Evolutionary conservation across 2,888 invertebrate genomes (phyloP).

Genomic region (Melanophora roralis): DNA sequence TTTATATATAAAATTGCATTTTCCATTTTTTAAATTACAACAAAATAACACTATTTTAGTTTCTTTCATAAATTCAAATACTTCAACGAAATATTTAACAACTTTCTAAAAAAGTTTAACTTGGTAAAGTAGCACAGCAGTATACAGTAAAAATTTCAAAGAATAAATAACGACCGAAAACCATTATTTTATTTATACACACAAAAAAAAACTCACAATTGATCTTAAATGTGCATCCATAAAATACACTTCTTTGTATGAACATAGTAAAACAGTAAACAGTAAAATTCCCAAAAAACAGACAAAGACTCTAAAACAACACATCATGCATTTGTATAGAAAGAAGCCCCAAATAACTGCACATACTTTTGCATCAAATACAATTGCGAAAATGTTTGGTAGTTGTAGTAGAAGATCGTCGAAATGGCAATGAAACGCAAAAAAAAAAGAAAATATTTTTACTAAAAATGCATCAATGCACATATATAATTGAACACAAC

Average conservation of each 20-base stretch:
- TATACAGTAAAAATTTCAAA: neutral
- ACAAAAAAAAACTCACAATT: conserved; percentile 45
- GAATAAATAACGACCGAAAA: conserved; percentile 14
- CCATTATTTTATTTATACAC: conserved; percentile 41
- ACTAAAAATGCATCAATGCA: conserved; percentile 51
- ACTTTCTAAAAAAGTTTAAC: conserved; percentile 37
- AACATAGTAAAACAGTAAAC: conserved; percentile 26
- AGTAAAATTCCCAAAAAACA: neutral
- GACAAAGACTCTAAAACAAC: conserved; percentile 38
- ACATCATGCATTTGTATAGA: conserved; percentile 12
- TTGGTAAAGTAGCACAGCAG: conserved; percentile 35
- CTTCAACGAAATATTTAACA: neutral
- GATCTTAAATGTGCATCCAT: conserved; percentile 38
- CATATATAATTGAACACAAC: conserved; percentile 39
- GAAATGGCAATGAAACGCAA: conserved; percentile 42
- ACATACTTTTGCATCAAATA: conserved; percentile 45
- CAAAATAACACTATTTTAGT: neutral
- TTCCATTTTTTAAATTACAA: neutral
- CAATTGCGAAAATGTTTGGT: conserved; percentile 28
- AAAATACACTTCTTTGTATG: conserved; percentile 14
- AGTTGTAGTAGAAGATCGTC: conserved; percentile 46
- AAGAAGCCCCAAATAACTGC: conserved; percentile 35
- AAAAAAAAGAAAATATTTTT: conserved; percentile 9
- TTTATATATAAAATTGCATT: no score
- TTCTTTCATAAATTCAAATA: conserved; percentile 1